Evolutionary conservation across 2,797 vertebrate genomes (phyloP).

Genomic region (Sebastes dallii): DNA sequence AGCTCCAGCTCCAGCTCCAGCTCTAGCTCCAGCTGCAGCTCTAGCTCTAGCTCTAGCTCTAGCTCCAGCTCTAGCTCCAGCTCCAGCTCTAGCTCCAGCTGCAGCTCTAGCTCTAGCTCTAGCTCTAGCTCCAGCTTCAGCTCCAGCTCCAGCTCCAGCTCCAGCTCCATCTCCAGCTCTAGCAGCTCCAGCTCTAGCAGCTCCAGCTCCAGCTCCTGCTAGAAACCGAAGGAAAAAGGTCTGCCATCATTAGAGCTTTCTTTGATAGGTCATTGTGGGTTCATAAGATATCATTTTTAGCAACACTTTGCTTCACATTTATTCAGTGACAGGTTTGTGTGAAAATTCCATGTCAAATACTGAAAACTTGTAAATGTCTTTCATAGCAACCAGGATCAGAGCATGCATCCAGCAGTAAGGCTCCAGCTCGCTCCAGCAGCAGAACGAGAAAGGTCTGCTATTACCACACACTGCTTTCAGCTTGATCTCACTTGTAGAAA

Average conservation of each 20-base stretch:
- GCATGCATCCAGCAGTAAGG: background rate
- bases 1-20: background rate
- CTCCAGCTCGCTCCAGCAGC: slow-evolving; percentile 26
- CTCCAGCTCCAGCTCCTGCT: background rate
- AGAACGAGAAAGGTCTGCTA: slow-evolving; percentile 71
- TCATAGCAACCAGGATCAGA: slow-evolving; percentile 8
- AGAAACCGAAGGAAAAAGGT: slow-evolving; percentile 72
- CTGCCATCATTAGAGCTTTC: background rate
- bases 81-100: no score
- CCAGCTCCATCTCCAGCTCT: no score
- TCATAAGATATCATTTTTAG: background rate
- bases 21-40: accelerated
- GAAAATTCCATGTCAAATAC: background rate
- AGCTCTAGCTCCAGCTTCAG: no score
- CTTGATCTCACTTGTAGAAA: slow-evolving; percentile 35
- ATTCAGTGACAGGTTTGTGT: background rate
- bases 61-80: background rate
- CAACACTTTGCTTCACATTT: background rate
- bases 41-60: no score
- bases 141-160: background rate
- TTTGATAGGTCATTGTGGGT: background rate
- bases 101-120: no score
- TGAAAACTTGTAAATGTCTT: slow-evolving; percentile 4
- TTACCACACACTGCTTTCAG: slow-evolving; percentile 16
- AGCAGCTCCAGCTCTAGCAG: no score